phyloP scores from a whole-genome alignment of 2,888 invertebrate genomes.

The Melinaea marsaeus region DNA sequence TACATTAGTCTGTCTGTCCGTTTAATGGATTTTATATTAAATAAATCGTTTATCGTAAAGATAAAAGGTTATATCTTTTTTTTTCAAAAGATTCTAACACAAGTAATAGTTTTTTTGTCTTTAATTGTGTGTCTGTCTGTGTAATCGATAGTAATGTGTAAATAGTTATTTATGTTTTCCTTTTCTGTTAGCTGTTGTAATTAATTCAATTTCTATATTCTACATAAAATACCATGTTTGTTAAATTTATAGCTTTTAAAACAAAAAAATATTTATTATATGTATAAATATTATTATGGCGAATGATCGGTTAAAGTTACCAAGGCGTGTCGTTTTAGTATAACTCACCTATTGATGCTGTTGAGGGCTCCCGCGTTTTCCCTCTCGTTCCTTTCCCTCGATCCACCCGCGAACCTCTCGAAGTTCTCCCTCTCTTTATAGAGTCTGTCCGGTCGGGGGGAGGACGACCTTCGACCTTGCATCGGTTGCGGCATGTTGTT shows the following conservation, averaged over 20 bases:
- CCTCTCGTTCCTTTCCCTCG: conserved; percentile 73
- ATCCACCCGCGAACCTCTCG: conserved; percentile 65
- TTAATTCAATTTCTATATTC: too few species aligned
- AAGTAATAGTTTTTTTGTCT: conserved; percentile 1
- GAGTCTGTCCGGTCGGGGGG: conserved; percentile 67
- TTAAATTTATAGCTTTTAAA: too few species aligned
- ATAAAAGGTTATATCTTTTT: background rate
- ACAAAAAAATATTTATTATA: too few species aligned
- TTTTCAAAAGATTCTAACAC: background rate
- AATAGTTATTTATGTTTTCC: too few species aligned
- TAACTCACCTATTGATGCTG: conserved; percentile 80
- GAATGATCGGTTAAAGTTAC: background rate
- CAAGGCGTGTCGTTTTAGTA: background rate
- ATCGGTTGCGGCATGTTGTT: conserved; percentile 71
- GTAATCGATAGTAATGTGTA: too few species aligned
- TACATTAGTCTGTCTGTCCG: conserved; percentile 6
- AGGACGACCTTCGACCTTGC: conserved; percentile 71
- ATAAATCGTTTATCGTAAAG: background rate
- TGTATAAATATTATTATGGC: background rate
- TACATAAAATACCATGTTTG: too few species aligned
- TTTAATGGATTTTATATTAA: background rate
- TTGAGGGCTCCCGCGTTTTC: conserved; percentile 80
- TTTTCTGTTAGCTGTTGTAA: too few species aligned
- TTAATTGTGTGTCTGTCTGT: too few species aligned
- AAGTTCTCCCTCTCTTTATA: conserved; percentile 73